Evolutionary conservation across 2,888 invertebrate genomes (phyloP), one percentile per base, ranked within the genome.

Genomic region (Rhopalosiphum nymphaeae): DNA sequence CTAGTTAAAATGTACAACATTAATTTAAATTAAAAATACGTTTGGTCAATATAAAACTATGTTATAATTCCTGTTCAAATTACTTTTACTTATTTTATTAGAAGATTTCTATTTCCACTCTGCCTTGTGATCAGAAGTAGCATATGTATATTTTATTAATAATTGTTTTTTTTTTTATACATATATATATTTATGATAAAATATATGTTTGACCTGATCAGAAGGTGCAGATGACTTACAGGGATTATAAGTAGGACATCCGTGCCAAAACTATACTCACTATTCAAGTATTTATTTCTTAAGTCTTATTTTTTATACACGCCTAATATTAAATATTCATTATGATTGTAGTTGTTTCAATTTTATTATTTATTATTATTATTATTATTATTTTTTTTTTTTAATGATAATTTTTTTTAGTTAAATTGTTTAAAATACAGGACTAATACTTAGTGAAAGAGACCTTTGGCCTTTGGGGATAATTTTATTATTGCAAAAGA

Each of bases 281-380:
- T 93, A 93, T 93, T 89, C 88, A 93, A 93, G 89, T 93, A 93
- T 93, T 93, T 93, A 93, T 93, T 93, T 93, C 92, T 88, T 93
- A 93, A 93, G 92, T 93, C 88, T 89, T 89, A 88, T 93, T 89
- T 91, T 93, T 93, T 93, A 93, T 93, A 93, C 88, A 78, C 78
- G 3, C 89, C 42, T 89, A 89, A 78, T 93, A 93, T 93, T 93
- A 93, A 93, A 89, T 93, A 89, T 93, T 89, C 67, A 89, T 93
- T 93, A 93, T 93, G 88, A 93, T 93, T 93, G 78, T 93, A 93
- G 78, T 93, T 78, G 92, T 93, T 93, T 93, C 88, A 88, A 93
- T 89, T 67, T 88, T 92, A 92, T 91, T 91, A 91, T 91, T 87
- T 92, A 91, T 91, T 89, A 57, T 91, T 92, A 61, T 87, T 86